Evolutionary conservation across 2,797 vertebrate species (phyloP), one percentile per base, ranked within the genome.

Genomic region (Spondyliosoma cantharus): DNA sequence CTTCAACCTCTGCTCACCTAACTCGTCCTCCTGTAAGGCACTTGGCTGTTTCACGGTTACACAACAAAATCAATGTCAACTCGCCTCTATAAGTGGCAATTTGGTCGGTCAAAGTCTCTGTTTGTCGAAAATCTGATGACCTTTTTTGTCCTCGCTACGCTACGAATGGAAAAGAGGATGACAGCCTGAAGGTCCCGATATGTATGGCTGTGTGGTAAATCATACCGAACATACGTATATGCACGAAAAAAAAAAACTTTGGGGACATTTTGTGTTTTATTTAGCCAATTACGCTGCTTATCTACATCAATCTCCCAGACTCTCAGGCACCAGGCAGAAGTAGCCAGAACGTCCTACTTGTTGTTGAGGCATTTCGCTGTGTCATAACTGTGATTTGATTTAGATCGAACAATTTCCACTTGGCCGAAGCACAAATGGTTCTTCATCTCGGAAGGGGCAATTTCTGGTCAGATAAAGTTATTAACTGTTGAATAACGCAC

Each of bases 381-480:
- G 46, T 84, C 48, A 66, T 59, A 77, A 73, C 84, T 77, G 12
- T 48, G 53, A 86, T 85, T 82, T 54, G 43, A 79, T 85, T 83
- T 60, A 24, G 29, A 64, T 17, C 29, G 43, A 20, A 48, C 19
- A 5, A 54, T 65, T 74, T 60, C 13, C 16, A 4, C 27, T 62
- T 75, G 54, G 79, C 22, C 14, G 6, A 15, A 46, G n/a, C 42
- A 78, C 69, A 71, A 69, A 81, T 58, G 5, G 68, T 50, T 20
- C 62, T 46, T 76, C 32, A 80, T 76, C 27, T 64, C 19, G 4
- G 3, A 20, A 20, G 46, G 54, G 22, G 43, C 12, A 0, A 66
- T 71, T 65, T 25, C n/a, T 24, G 3, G 52, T 72, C 74, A 56
- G 76, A 76, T 80, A 22, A 76, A 78, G 46, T 77, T 68, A 68